These are phyloP conservation scores for Synanthedon vespiformis DNA, from an alignment of 2,888 invertebrate genomes.

Conservation along the genomic window DNA sequence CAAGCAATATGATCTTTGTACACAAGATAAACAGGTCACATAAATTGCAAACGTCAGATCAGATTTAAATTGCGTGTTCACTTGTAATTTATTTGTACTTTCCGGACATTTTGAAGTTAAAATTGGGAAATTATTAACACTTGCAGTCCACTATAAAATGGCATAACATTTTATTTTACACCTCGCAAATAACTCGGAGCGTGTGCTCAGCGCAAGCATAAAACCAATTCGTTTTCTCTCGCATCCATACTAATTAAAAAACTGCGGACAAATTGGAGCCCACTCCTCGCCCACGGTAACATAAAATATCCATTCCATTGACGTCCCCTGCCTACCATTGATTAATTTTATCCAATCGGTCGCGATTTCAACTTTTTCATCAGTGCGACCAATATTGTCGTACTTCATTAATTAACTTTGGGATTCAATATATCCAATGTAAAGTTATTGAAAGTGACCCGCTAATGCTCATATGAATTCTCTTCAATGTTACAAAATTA, in stretches of 20 bases:
- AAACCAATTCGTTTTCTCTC: constrained; percentile 58
- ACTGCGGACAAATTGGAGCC: constrained; percentile 64
- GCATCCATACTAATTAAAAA: constrained; percentile 66
- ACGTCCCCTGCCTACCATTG: constrained; percentile 39
- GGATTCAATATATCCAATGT: constrained; percentile 16
- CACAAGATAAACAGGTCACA: neutral
- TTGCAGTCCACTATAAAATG: constrained; percentile 1
- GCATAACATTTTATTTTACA: constrained; percentile 16
- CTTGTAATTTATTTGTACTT: no score
- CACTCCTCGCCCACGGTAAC: constrained; percentile 60
- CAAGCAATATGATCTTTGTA: no score
- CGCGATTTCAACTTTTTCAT: constrained; percentile 53
- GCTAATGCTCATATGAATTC: constrained; percentile 3
- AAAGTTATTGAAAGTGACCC: constrained; percentile 10
- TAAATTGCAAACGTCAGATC: neutral
- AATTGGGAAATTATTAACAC: neutral
- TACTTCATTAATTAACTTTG: constrained; percentile 38
- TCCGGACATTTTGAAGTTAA: neutral
- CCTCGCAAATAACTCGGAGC: constrained; percentile 15
- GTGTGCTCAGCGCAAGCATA: constrained; percentile 29
- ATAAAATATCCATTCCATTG: constrained; percentile 64
- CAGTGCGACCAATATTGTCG: constrained; percentile 39
- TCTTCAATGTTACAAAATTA: constrained; percentile 6
- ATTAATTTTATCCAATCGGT: constrained; percentile 63
- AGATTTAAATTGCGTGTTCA: neutral